phyloP scores from a whole-genome alignment of 2,888 invertebrate species.

The Athalia rosae region DNA sequence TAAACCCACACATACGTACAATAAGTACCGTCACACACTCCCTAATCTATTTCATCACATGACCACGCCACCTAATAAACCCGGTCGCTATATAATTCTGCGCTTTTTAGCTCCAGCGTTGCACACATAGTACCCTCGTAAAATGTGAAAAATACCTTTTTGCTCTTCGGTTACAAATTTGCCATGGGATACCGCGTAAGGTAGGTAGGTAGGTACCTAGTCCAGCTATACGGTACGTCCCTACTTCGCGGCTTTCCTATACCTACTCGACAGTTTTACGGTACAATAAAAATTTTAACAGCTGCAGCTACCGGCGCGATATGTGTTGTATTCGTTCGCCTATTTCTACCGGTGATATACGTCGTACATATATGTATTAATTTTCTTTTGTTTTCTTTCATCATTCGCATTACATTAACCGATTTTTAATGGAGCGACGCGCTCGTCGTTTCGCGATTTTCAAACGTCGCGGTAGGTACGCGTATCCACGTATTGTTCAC shows the following conservation, averaged over 20 bases:
- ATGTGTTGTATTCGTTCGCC: too few relatives aligned
- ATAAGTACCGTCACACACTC: too few relatives aligned
- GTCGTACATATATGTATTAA: too few relatives aligned
- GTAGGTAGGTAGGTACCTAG: too few relatives aligned
- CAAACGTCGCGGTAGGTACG: too few relatives aligned
- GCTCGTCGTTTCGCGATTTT: too few relatives aligned
- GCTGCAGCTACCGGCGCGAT: background rate
- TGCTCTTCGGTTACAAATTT: slow-evolving; percentile 33
- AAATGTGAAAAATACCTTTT: slow-evolving; percentile 24
- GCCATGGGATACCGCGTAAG: background rate
- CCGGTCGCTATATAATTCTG: background rate
- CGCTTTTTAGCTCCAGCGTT: background rate
- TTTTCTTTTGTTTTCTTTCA: too few relatives aligned
- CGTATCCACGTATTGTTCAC: too few relatives aligned
- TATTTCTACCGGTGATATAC: too few relatives aligned
- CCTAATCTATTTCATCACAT: slow-evolving; percentile 11
- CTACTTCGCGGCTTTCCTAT: slow-evolving; percentile 18
- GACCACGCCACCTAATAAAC: slow-evolving; percentile 1
- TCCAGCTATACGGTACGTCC: background rate
- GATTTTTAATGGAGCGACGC: too few relatives aligned
- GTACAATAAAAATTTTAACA: slow-evolving; percentile 26
- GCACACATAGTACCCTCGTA: slow-evolving; percentile 2
- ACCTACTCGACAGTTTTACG: background rate
- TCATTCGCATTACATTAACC: too few relatives aligned
- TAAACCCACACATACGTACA: too few relatives aligned